phyloP scores from a whole-genome alignment of 2,888 invertebrate species.

The Hirtodrosophila cameraria region DNA sequence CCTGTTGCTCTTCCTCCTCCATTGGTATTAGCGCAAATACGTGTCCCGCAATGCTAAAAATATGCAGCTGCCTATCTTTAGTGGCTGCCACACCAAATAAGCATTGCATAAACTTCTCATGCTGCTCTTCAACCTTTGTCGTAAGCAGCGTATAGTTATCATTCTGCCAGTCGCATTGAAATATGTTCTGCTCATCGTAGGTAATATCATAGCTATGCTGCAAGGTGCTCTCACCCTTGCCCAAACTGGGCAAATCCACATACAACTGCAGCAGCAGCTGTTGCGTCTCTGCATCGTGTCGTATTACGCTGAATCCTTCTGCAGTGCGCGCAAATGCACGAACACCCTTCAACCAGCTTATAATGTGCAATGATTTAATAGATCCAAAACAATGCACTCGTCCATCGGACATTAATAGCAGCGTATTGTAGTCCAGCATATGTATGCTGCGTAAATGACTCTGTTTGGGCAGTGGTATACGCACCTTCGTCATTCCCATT shows the following conservation, averaged over 20 bases:
- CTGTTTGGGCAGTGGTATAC: slow-evolving; percentile 60
- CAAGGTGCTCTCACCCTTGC: slow-evolving; percentile 60
- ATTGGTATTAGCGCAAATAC: slow-evolving; percentile 71
- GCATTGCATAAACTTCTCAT: slow-evolving; percentile 70
- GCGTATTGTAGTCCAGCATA: slow-evolving; percentile 81
- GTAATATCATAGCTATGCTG: slow-evolving; percentile 76
- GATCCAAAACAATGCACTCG: slow-evolving; percentile 81
- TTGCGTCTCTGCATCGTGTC: slow-evolving; percentile 44
- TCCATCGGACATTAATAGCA: slow-evolving; percentile 78
- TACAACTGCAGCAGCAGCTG: slow-evolving; percentile 74
- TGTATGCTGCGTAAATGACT: slow-evolving; percentile 65
- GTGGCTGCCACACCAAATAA: slow-evolving; percentile 41
- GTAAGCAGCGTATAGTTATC: slow-evolving; percentile 74
- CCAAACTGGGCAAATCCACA: slow-evolving; percentile 72
- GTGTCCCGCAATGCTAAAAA: slow-evolving; percentile 80
- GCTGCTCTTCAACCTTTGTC: slow-evolving; percentile 51
- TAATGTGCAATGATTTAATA: slow-evolving; percentile 75
- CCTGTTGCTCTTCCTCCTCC: slow-evolving; percentile 13
- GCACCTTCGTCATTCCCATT: slow-evolving; percentile 73
- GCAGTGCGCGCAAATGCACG: slow-evolving; percentile 66
- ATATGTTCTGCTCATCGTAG: slow-evolving; percentile 79
- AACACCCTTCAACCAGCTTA: slow-evolving; percentile 77
- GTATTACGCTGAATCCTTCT: slow-evolving; percentile 80
- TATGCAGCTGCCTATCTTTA: slow-evolving; percentile 53
- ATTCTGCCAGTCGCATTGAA: slow-evolving; percentile 77